A percentile compares a stretch with the other conserved stretches of the same genome.
phyloP scores from a whole-genome alignment of 1,140 invertebrate species.

The Neuroterus valhalla region DNA sequence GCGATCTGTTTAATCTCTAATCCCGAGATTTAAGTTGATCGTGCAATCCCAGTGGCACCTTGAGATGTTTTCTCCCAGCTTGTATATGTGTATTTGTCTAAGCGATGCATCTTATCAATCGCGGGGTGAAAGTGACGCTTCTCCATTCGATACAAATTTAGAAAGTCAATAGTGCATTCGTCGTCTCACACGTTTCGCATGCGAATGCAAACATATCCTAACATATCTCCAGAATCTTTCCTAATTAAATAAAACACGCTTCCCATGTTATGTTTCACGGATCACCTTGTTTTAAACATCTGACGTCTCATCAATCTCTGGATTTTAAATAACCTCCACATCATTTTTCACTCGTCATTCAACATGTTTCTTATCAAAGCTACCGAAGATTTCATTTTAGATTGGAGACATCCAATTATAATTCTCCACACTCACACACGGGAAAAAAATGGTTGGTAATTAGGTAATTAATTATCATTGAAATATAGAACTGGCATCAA shows the following conservation, averaged over 20 bases:
- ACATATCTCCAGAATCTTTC: conserved; percentile 7
- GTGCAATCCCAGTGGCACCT: conserved; percentile 6
- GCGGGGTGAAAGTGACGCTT: conserved; percentile 62
- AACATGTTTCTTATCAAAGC: no score
- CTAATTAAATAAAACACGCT: conserved; percentile 21
- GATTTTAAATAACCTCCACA: background rate
- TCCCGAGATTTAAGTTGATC: conserved; percentile 31
- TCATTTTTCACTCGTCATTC: no score
- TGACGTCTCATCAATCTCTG: background rate
- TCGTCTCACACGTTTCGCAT: conserved; percentile 16
- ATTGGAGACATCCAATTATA: no score
- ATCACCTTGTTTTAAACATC: background rate
- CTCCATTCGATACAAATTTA: conserved; percentile 66
- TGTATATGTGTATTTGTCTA: background rate
- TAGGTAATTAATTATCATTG: no score
- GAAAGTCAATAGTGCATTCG: conserved; percentile 56
- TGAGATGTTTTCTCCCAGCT: conserved; percentile 37
- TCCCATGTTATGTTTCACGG: background rate
- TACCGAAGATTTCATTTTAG: no score
- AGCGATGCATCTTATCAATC: conserved; percentile 57
- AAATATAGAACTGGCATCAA: no score
- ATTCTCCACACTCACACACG: no score
- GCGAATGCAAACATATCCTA: background rate
- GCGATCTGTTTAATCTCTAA: conserved; percentile 19
- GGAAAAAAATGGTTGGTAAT: no score